phyloP scores from a whole-genome alignment of 2,797 vertebrate species.

The Notoglanidium macrostoma region DNA sequence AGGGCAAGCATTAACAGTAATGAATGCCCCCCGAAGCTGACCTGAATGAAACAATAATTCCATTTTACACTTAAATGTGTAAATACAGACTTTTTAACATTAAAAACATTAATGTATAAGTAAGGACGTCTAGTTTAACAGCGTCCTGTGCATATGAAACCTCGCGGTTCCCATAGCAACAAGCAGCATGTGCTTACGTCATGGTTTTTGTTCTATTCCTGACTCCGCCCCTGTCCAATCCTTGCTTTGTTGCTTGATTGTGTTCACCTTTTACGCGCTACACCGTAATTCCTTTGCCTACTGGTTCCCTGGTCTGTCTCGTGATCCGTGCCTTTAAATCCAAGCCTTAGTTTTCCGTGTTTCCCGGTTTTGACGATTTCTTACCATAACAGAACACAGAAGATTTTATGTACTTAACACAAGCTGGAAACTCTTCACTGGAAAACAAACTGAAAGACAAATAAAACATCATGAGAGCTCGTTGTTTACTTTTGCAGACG shows the following conservation, averaged over 20 bases:
- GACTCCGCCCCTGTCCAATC: background rate
- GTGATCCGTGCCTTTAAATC: background rate
- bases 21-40: background rate
- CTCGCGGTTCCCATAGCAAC: background rate
- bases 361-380: background rate
- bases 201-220: background rate
- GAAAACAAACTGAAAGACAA: background rate
- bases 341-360: background rate
- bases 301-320: background rate
- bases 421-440: background rate
- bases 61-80: background rate
- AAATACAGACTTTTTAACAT: background rate
- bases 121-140: background rate
- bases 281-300: background rate
- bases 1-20: background rate
- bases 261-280: background rate
- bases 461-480: background rate
- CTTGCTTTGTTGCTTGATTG: background rate
- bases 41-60: background rate
- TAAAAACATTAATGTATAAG: background rate
- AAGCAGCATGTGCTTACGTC: background rate
- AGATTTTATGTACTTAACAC: background rate
- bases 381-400: background rate
- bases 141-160: background rate
- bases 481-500: background rate